These are phyloP conservation scores for Taphrorychus bicolor DNA, from an alignment of 2,888 invertebrate species.

Conservation along the genomic window DNA sequence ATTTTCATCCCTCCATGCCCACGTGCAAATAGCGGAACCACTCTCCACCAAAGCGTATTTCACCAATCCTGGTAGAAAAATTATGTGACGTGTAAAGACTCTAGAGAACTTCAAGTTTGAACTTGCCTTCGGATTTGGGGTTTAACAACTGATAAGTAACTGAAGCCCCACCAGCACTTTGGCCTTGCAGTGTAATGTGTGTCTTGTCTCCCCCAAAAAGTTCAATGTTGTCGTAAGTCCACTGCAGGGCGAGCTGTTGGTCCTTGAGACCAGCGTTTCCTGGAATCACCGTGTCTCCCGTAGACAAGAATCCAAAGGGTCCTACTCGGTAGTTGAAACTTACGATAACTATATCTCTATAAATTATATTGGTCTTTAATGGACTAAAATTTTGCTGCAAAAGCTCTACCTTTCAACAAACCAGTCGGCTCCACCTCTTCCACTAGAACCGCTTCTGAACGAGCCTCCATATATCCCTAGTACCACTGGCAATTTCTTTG, in stretches of 20 bases:
- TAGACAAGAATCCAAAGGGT: constrained; percentile 38
- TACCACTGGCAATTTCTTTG: constrained; percentile 53
- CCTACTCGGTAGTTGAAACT: constrained; percentile 36
- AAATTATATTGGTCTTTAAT: not conserved
- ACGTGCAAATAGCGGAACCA: constrained; percentile 44
- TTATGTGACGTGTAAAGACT: not conserved
- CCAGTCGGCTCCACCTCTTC: constrained; percentile 32
- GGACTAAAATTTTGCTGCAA: not conserved
- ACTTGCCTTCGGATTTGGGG: too few relatives aligned
- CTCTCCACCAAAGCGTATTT: constrained; percentile 45
- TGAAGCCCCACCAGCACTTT: constrained; percentile 38
- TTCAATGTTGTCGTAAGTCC: constrained; percentile 38
- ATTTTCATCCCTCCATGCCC: constrained; percentile 45
- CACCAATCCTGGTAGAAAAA: constrained; percentile 43
- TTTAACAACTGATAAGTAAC: constrained; percentile 34
- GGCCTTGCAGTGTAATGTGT: constrained; percentile 40
- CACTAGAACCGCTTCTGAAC: constrained; percentile 53
- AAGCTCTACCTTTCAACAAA: constrained; percentile 27
- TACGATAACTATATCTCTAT: constrained; percentile 29
- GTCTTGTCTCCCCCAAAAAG: constrained; percentile 42
- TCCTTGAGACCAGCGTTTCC: constrained; percentile 37
- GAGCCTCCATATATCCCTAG: constrained; percentile 58
- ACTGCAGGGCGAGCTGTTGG: constrained; percentile 31
- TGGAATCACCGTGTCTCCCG: constrained; percentile 27
- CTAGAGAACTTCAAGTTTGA: not conserved